Evolutionary conservation across 2,888 invertebrate species (phyloP), one percentile per base, ranked within the genome.

Genomic region (Axea sp.): DNA sequence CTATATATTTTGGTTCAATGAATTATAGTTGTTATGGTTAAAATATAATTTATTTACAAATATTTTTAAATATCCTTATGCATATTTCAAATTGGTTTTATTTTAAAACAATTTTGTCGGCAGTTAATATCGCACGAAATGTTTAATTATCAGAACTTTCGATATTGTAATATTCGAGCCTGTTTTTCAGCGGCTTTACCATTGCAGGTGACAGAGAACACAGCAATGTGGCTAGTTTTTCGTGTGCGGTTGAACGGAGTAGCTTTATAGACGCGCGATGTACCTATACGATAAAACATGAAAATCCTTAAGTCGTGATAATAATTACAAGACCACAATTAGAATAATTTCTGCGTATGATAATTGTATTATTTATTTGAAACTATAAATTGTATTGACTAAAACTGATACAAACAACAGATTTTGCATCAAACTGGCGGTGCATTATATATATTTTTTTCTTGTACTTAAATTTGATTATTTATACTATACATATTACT

Each of bases 311-410:
- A 82, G 78, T 81, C 77, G 78, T 78, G 80, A 81, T 80, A 78
- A 82, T 83, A 83, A 83, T 84, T 83, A 83, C 79, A 76, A 73
- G 75, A 35, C 55, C 74, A 77, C 81, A 83, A 83, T 84, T 83
- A 83, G 79, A 81, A 82, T 83, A 83, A 83, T 81, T 82, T 79
- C 77, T 60, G 73, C 68, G 69, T 35, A 41, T 65, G 77, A 81
- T 83, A 83, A 83, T 82, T 82, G 80, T 80, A 76, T 80, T 80
- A 81, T 83, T 83, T 83, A 81, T 83, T 81, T 73, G 80, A 37
- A 37, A 64, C 26, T 28, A 35, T 35, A 41, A 55, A 19, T 39
- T 26, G 53, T 35, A 47, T 35, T 64, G 43, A 31, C 39, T 62
- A 51, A 31, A n/a, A n/a, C n/a, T n/a, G n/a, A n/a, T n/a, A n/a